These are phyloP conservation scores for Thecophora atra DNA, from an alignment of 2,888 invertebrate species.

Conservation along the genomic window DNA sequence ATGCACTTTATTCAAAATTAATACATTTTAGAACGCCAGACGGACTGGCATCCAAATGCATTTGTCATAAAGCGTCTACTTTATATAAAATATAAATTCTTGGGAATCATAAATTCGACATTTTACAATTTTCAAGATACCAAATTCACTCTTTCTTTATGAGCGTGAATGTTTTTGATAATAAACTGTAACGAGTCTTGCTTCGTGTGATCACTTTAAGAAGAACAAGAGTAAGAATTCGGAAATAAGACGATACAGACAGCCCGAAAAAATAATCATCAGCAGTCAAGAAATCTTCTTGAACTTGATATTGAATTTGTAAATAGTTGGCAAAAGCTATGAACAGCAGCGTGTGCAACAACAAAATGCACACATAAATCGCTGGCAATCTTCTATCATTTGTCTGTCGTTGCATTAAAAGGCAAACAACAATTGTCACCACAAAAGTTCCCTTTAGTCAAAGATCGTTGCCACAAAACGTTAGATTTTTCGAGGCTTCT, in stretches of 20 bases:
- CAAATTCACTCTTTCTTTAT: too few relatives aligned
- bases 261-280: not conserved
- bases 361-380: not conserved
- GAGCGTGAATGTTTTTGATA: too few relatives aligned
- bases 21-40: too few relatives aligned
- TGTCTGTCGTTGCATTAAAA: not conserved
- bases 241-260: not conserved
- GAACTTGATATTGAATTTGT: constrained; percentile 26
- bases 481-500: not conserved
- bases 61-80: too few relatives aligned
- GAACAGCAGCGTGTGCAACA: not conserved
- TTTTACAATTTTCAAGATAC: too few relatives aligned
- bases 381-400: not conserved
- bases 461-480: not conserved
- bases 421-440: not conserved
- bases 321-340: constrained; percentile 19
- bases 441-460: constrained; percentile 13
- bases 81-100: too few relatives aligned
- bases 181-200: too few relatives aligned
- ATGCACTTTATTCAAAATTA: too few relatives aligned
- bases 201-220: too few relatives aligned
- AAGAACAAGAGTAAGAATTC: not conserved
- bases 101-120: too few relatives aligned
- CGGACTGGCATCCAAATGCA: too few relatives aligned
- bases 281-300: constrained; percentile 6